phyloP scores from a whole-genome alignment of 2,113 vertebrate species.

The Hippocampus guttulatus region DNA sequence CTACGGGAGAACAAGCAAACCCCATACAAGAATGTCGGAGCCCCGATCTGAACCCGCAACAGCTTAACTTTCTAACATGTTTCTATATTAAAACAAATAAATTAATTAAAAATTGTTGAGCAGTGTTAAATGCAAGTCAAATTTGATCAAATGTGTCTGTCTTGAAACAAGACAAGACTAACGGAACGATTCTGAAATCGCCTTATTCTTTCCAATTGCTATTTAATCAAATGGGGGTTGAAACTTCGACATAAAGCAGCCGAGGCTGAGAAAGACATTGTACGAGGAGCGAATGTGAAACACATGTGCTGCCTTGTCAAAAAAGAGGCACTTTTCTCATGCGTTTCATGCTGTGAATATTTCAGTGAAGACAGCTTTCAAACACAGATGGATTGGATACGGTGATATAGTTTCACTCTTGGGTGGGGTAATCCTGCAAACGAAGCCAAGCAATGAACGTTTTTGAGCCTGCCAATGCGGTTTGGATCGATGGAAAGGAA shows the following conservation, averaged over 20 bases:
- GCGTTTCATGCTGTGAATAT: constrained; percentile 2
- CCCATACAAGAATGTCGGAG: no score
- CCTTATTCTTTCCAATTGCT: background rate
- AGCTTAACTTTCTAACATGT: no score
- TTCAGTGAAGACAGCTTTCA: constrained; percentile 6
- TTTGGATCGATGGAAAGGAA: background rate
- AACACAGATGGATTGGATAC: constrained; percentile 7
- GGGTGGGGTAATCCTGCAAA: background rate
- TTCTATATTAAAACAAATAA: no score
- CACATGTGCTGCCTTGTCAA: constrained; percentile 1
- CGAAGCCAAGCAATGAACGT: background rate
- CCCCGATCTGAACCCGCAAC: no score
- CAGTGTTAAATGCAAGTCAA: background rate
- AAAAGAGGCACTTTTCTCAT: constrained; percentile 3
- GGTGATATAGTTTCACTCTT: background rate
- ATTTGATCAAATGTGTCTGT: background rate
- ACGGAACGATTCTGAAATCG: background rate
- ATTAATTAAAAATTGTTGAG: background rate
- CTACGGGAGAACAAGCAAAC: no score
- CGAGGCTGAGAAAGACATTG: background rate
- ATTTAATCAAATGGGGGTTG: background rate
- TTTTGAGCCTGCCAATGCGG: background rate
- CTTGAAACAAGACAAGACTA: background rate
- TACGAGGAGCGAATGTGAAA: background rate
- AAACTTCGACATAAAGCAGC: background rate